Evolutionary conservation across 1,140 invertebrate species (phyloP), one percentile per base, ranked within the genome.

Genomic region (Drosophila sp.): DNA sequence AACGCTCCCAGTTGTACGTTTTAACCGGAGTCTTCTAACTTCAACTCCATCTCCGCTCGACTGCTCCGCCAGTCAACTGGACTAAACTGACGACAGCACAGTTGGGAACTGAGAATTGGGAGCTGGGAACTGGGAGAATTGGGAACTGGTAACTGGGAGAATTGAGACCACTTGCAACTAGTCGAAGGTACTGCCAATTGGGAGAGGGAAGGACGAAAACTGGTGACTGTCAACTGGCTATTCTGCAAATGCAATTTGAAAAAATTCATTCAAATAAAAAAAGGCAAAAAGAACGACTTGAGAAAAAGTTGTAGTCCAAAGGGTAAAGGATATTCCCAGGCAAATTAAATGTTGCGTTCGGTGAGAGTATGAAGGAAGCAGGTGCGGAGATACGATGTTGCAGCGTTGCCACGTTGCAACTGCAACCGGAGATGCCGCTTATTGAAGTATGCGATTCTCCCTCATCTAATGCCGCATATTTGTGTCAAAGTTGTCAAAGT

Each of bases 81-180:
- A 77, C 80, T 70, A 66, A 83, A 84, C 80, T 80, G 80, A 83
- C 67, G 80, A 83, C 80, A 83, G 80, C 72, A 67, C 82, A 65
- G 78, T 62, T 87, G 78, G 82, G 62, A 72, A 43, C 38, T 48
- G 14, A 9, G 11, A 72, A 74, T 72, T 48, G 45, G 36, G 45
- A 38, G 32, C 32, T 45, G 32, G 16, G 8, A 51, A 34, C 16
- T 27, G 25, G 14, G n/a, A 69, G 32, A 66, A 40, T 8, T 13
- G 9, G 11, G n/a, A 13, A 38, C 11, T 38, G 36, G 36, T 0
- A 29, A 5, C 7, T 27, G 25, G 27, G 27, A 29, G 27, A 29
- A 7, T 38, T 21, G 21, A 4, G 21, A 21, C 21, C 21, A 4
- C 21, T 21, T 21, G 21, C 21, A 21, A 21, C 1, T 21, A 21